A percentile compares a stretch with the other conserved stretches of the same genome.
phyloP scores from a whole-genome alignment of 2,797 vertebrate genomes.

The Helostoma temminkii region DNA sequence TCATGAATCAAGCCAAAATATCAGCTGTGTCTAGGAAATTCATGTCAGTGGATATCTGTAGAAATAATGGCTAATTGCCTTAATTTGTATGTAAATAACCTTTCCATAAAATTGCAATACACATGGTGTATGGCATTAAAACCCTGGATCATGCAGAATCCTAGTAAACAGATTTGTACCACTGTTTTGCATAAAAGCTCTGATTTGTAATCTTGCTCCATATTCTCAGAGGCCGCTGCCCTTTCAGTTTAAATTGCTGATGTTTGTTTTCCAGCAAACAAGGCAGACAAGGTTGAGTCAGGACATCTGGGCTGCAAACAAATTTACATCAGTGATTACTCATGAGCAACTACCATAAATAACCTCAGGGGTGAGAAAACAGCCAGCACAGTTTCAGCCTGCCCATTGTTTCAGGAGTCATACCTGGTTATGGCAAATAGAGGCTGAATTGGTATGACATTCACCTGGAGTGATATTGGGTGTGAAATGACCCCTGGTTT shows the following conservation, averaged over 20 bases:
- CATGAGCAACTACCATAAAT: slow-evolving; percentile 26
- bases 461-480: slow-evolving; percentile 51
- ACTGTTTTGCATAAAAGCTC: slow-evolving; percentile 26
- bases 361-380: slow-evolving; percentile 17
- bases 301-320: slow-evolving; percentile 52
- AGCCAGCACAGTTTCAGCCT: slow-evolving; percentile 39
- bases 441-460: slow-evolving; percentile 31
- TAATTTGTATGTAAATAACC: slow-evolving; percentile 6
- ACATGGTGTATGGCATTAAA: slow-evolving; percentile 4
- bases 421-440: slow-evolving; percentile 34
- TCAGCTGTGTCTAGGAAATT: slow-evolving; percentile 12
- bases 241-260: slow-evolving; percentile 36
- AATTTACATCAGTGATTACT: slow-evolving; percentile 45
- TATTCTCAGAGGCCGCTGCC: slow-evolving; percentile 32
- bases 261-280: slow-evolving; percentile 60
- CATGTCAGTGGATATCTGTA: slow-evolving; percentile 21
- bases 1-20: slow-evolving; percentile 43
- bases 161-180: slow-evolving; percentile 31
- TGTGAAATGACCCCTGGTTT: slow-evolving; percentile 25
- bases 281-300: slow-evolving; percentile 38
- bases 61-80: slow-evolving; percentile 16
- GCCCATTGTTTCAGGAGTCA: slow-evolving; percentile 29
- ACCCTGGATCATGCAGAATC: slow-evolving; percentile 26
- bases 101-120: slow-evolving; percentile 13
- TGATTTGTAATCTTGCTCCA: slow-evolving; percentile 43